Percentiles rank a stretch among this genome's conserved stretches.
Conservation (phyloP, 2,113 vertebrate species). For the Miniopterus natalensis region DNA sequence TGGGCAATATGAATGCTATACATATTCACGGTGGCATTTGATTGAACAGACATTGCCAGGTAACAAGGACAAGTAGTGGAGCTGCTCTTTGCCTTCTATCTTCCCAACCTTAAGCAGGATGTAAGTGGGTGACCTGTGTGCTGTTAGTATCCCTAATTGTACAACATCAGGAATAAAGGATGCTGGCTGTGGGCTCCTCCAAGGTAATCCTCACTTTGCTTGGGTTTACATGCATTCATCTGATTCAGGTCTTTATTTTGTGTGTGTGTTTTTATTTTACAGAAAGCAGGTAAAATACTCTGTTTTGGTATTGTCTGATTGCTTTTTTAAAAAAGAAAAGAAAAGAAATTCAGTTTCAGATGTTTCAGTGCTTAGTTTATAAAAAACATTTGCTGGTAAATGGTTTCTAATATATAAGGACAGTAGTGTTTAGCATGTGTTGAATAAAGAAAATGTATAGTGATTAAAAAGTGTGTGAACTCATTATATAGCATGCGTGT, state of each 20-base stretch:
- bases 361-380: not conserved
- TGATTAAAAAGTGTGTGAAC: not conserved
- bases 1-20: not conserved
- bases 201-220: not conserved
- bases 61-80: not conserved
- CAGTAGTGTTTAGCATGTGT: not conserved
- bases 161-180: not conserved
- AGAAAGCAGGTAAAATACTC: not conserved
- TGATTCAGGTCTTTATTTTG: not conserved
- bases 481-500: not conserved
- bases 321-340: not conserved
- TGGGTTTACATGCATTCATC: not conserved
- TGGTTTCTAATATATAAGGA: not conserved
- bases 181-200: not conserved
- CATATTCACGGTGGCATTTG: not conserved
- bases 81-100: not conserved
- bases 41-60: not conserved
- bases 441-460: not conserved
- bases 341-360: not conserved
- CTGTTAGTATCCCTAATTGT: not conserved
- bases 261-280: not conserved
- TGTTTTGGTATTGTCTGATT: not conserved
- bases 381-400: not conserved
- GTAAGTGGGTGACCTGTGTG: too few relatives aligned
- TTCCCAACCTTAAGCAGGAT: not conserved